Base-by-base conservation (phyloP, 2,888 invertebrate species). In the Epistrophe eligans region DNA sequence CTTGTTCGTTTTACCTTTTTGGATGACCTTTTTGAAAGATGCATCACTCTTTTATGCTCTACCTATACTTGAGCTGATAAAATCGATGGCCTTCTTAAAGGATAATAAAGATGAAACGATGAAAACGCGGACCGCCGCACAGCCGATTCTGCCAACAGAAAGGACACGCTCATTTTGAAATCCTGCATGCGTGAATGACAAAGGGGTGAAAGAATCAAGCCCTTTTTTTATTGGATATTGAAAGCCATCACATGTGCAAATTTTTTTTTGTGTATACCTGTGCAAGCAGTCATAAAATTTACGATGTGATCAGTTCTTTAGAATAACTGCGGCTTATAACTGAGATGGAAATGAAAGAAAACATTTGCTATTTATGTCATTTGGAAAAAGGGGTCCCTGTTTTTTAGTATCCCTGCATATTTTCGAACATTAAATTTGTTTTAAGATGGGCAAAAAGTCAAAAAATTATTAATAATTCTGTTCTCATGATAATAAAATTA, bases 71-170 rank as follows among this genome's bases (percentile, higher is more conserved):
- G 57, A 83, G 82, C 66, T 83, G 87, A 83, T 87, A 79, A 87
- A 87, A 60, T 79, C 79, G 58, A 48, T n/a, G 24, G 64, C 28
- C 52, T 79, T 87, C 79, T 79, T 76, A 79, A 87, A 87, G 83
- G 83, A 87, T 87, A 83, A 87, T 87, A 87, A 87, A 87, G 87
- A 87, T 87, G 79, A 87, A 87, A 83, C 38, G 77, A n/a, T 64
- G 24, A 24, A 24, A 24, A 1, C 24, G 24, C 24, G 40, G 38
- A 70, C 83, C 85, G 83, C 24, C n/a, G 8, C n/a, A n/a, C n/a
- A n/a, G n/a, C 28, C 32, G 5, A 4, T n/a, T 4, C 15, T 8
- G 58, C 11, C 19, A 72, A 77, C 64, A 64, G 1, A 77, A 50
- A 81, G 79, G 81, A 77, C 79, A 55, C 13, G 24, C 32, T 72